Percentiles rank a stretch among this genome's conserved stretches.
phyloP scores from a whole-genome alignment of 2,888 invertebrate species.

The Hydroisotoma schaefferi region DNA sequence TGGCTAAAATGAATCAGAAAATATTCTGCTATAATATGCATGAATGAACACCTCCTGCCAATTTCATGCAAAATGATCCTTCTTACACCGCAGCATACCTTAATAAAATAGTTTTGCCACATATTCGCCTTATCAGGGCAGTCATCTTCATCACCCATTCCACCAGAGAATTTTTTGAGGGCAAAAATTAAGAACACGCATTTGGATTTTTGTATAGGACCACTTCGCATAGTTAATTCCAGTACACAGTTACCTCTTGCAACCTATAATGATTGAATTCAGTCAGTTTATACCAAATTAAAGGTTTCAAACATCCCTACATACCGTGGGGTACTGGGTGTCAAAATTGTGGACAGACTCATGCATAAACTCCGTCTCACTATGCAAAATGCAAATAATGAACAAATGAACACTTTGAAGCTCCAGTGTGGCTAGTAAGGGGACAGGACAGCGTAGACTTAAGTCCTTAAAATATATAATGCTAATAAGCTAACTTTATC shows the following conservation, averaged over 20 bases:
- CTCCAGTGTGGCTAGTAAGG: too few relatives aligned
- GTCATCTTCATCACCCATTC: conserved; percentile 54
- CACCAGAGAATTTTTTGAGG: conserved; percentile 55
- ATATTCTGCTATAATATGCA: too few relatives aligned
- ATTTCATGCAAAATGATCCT: background rate
- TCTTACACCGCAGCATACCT: background rate
- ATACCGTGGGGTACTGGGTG: too few relatives aligned
- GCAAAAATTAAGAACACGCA: conserved; percentile 52
- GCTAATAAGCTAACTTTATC: conserved; percentile 46
- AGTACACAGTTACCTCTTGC: conserved; percentile 54
- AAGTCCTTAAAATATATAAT: background rate
- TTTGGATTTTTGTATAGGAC: conserved; percentile 32
- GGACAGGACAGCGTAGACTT: too few relatives aligned
- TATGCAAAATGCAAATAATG: too few relatives aligned
- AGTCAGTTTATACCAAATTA: background rate
- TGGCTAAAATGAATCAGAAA: conserved; percentile 18
- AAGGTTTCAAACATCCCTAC: too few relatives aligned
- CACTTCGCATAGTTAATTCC: conserved; percentile 38
- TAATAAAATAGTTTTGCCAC: conserved; percentile 53
- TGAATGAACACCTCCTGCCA: too few relatives aligned
- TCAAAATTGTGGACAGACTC: too few relatives aligned
- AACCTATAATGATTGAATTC: conserved; percentile 38
- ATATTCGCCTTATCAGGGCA: conserved; percentile 50
- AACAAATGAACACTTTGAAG: too few relatives aligned
- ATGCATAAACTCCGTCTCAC: too few relatives aligned